Evolutionary conservation across 2,797 vertebrate species (phyloP).

Genomic region (Cossypha niveicapilla): DNA sequence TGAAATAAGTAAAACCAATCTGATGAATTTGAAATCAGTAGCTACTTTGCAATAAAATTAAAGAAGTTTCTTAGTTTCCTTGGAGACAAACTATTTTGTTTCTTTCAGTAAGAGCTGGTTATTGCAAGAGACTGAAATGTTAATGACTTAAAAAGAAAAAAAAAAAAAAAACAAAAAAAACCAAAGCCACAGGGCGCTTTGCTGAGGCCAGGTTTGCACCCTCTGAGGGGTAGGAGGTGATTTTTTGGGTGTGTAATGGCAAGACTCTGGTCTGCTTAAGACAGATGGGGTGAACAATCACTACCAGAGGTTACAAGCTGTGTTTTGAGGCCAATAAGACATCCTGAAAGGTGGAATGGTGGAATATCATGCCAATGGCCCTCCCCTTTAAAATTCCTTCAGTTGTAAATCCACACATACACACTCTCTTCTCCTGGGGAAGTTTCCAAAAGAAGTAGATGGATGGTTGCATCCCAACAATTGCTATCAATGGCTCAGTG

Average conservation of each 20-base stretch:
- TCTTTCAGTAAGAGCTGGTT: neutral
- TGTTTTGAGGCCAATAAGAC: accelerated
- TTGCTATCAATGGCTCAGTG: neutral
- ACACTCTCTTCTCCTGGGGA: neutral
- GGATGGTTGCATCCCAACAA: neutral
- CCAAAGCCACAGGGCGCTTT: neutral
- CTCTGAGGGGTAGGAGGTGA: accelerated
- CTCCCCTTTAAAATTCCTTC: accelerated
- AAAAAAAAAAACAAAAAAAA: too few relatives aligned
- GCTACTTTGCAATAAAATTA: neutral
- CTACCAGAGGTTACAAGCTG: neutral
- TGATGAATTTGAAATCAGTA: neutral
- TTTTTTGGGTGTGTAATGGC: neutral
- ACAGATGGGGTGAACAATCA: neutral
- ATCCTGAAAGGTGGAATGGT: neutral
- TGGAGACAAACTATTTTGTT: neutral
- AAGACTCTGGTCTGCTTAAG: neutral
- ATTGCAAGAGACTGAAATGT: neutral
- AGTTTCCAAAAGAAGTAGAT: neutral
- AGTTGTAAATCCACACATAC: neutral
- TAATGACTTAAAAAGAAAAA: neutral
- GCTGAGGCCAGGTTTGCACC: neutral
- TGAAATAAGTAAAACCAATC: neutral
- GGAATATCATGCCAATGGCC: neutral
- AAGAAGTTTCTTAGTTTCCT: neutral